Evolutionary conservation across 2,797 vertebrate genomes (phyloP).

Genomic region (Salmo trutta): DNA sequence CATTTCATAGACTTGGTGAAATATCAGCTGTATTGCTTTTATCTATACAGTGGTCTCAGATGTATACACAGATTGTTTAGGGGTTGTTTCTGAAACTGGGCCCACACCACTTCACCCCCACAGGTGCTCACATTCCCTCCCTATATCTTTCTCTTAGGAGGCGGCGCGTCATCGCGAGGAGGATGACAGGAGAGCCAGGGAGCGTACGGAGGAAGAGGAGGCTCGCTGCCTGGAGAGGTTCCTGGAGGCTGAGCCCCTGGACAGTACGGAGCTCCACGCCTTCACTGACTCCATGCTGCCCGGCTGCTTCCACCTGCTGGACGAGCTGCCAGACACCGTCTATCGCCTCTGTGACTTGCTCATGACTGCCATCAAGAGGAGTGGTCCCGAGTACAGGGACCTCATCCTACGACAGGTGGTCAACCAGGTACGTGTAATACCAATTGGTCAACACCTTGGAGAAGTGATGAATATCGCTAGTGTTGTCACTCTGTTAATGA

Average conservation of each 20-base stretch:
- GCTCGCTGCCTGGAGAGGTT: conserved; percentile 91
- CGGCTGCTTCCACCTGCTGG: conserved; percentile 92
- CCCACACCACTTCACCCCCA: no score
- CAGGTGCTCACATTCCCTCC: no score
- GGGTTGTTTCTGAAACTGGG: no score
- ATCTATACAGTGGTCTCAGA: no score
- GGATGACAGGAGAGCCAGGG: conserved; percentile 88
- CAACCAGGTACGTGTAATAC: conserved; percentile 80
- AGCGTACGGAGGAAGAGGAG: conserved; percentile 92
- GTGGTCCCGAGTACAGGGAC: conserved; percentile 90
- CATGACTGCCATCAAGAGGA: conserved; percentile 94
- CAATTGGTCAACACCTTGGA: no score
- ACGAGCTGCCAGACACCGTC: conserved; percentile 92
- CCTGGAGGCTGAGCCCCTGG: conserved; percentile 90
- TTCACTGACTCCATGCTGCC: conserved; percentile 95
- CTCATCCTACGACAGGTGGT: conserved; percentile 92
- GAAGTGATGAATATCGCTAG: no score
- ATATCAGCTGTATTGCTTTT: no score
- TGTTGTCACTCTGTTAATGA: no score
- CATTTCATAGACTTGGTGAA: no score
- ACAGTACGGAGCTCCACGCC: conserved; percentile 85
- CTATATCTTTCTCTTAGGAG: conserved; percentile 74
- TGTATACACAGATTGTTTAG: no score
- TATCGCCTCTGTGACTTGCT: conserved; percentile 93
- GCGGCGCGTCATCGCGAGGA: conserved; percentile 91